A percentile compares a stretch with the other conserved stretches of the same genome.
Conservation (phyloP, 53 echinoderm and acorn worm species). For the Crossaster papposus region DNA sequence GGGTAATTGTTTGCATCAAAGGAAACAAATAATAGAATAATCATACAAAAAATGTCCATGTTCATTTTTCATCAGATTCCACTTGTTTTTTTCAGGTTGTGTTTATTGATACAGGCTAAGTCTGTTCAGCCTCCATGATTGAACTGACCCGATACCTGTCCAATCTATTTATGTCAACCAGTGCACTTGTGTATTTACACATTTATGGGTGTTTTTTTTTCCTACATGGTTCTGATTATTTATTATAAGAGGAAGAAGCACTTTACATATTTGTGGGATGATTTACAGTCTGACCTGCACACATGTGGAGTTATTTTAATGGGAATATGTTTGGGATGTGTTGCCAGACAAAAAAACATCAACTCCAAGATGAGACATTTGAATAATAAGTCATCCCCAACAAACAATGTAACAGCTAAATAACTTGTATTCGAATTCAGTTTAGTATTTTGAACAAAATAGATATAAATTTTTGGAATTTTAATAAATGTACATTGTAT, state of each 20-base stretch:
- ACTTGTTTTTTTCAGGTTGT: background rate
- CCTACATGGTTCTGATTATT: conserved; percentile 42
- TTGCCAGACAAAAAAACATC: background rate
- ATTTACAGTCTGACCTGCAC: conserved; percentile 3
- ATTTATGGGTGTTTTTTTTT: conserved; percentile 52
- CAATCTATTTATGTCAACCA: conserved; percentile 40
- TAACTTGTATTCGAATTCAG: no score
- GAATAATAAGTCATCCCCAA: no score
- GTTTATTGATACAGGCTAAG: conserved; percentile 47
- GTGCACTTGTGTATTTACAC: conserved; percentile 32
- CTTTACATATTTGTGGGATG: conserved; percentile 48
- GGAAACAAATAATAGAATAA: background rate
- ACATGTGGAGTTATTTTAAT: conserved; percentile 26
- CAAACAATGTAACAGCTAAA: no score
- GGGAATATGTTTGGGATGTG: conserved; percentile 2
- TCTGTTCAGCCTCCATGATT: conserved; percentile 20
- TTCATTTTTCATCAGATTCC: background rate
- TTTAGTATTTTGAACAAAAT: no score
- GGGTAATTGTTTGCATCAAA: background rate
- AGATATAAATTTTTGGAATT: no score
- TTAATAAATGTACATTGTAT: no score
- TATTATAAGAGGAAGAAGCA: conserved; percentile 42
- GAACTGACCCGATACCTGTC: background rate
- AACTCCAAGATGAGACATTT: background rate
- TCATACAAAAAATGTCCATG: background rate